Conservation (phyloP, 2,113 vertebrate genomes). For the Lagenorhynchus albirostris region DNA sequence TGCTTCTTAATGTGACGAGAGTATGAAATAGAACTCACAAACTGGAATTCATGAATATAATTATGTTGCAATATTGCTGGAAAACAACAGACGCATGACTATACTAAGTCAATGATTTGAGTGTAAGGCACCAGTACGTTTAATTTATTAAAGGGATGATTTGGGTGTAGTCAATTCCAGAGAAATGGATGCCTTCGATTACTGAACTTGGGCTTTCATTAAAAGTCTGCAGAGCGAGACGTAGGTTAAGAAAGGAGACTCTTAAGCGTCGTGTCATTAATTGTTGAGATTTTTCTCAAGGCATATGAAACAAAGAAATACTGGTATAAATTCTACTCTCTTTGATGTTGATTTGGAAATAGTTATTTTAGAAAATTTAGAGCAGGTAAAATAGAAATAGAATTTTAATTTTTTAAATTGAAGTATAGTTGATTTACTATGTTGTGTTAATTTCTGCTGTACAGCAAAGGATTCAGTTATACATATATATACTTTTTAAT, state of each 20-base stretch:
- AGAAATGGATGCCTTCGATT: background rate
- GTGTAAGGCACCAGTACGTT: background rate
- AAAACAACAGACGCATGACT: background rate
- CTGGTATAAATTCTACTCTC: background rate
- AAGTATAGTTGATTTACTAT: background rate
- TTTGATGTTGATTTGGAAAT: background rate
- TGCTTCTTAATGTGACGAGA: background rate
- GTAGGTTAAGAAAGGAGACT: background rate
- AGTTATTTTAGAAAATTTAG: conserved; percentile 11
- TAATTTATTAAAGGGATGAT: background rate
- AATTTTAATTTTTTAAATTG: background rate
- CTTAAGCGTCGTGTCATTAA: background rate
- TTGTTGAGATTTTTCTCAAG: background rate
- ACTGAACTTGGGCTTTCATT: background rate
- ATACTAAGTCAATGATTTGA: background rate
- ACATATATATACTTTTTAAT: background rate
- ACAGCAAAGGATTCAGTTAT: background rate
- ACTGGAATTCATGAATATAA: conserved; percentile 23
- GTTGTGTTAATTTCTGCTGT: background rate
- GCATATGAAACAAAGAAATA: background rate
- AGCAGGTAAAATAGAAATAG: background rate
- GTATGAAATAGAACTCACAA: background rate
- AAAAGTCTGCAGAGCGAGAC: background rate
- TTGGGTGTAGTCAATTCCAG: background rate
- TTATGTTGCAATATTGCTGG: background rate